phyloP scores from a whole-genome alignment of 2,888 invertebrate genomes.

The Aplocera efformata region DNA sequence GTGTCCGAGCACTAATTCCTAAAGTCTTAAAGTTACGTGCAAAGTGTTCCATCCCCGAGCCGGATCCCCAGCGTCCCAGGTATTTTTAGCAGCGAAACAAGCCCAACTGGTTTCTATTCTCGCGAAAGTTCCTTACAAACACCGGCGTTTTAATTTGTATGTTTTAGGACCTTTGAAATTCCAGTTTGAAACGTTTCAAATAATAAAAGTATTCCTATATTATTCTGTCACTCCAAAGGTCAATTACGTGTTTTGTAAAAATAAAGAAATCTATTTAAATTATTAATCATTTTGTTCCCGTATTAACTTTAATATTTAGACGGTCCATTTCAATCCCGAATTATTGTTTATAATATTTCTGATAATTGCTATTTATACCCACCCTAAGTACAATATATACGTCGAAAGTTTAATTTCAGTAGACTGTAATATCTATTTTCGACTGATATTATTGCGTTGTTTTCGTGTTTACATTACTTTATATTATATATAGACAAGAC shows the following conservation, averaged over 20 bases:
- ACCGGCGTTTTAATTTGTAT: constrained; percentile 15
- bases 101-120: constrained; percentile 57
- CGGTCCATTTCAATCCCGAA: no score
- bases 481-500: constrained; percentile 16
- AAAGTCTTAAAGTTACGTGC: constrained; percentile 40
- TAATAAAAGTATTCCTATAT: no score
- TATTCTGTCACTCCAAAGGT: no score
- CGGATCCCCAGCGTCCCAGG: constrained; percentile 48
- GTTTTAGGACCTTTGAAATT: neutral
- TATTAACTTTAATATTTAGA: no score
- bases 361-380: no score
- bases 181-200: no score
- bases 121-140: constrained; percentile 45
- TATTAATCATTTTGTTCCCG: no score
- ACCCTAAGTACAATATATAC: no score
- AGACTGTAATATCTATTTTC: constrained; percentile 8
- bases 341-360: no score
- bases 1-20: constrained; percentile 42
- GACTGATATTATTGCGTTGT: constrained; percentile 4
- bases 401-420: neutral
- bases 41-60: constrained; percentile 42
- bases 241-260: no score
- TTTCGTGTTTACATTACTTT: constrained; percentile 13
- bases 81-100: constrained; percentile 55
- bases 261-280: no score